A percentile compares a stretch with the other conserved stretches of the same genome.
These are phyloP conservation scores for Clepsis dumicolana DNA, from an alignment of 2,888 invertebrate genomes.

Conservation along the genomic window DNA sequence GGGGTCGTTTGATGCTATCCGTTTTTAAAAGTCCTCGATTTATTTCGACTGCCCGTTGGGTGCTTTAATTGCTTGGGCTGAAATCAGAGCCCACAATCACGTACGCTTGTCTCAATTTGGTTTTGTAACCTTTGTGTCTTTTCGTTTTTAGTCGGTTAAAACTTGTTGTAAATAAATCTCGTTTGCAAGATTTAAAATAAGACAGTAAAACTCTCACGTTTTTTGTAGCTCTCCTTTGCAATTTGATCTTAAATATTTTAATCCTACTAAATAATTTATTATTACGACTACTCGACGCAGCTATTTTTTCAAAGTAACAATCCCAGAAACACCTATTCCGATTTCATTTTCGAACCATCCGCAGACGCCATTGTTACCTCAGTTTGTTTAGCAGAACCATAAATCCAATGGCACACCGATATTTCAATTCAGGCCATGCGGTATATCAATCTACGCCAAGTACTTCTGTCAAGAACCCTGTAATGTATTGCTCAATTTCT, in stretches of 20 bases:
- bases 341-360: not conserved
- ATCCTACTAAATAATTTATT: too few relatives aligned
- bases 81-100: not conserved
- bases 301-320: not conserved
- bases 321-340: not conserved
- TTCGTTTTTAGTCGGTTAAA: not conserved
- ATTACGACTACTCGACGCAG: too few relatives aligned
- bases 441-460: slow-evolving; percentile 76
- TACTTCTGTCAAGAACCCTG: slow-evolving; percentile 68
- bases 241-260: too few relatives aligned
- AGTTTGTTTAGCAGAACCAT: slow-evolving; percentile 60
- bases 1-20: slow-evolving; percentile 25
- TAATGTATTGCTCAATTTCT: slow-evolving; percentile 46
- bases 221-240: too few relatives aligned
- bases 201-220: too few relatives aligned
- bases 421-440: slow-evolving; percentile 65
- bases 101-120: not conserved
- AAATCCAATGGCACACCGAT: slow-evolving; percentile 67
- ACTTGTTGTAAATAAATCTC: too few relatives aligned
- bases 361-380: slow-evolving; percentile 22
- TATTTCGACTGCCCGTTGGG: slow-evolving; percentile 16
- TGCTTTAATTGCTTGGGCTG: not conserved
- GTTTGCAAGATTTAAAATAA: too few relatives aligned
- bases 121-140: not conserved
- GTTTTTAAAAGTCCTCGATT: slow-evolving; percentile 15